Conservation (phyloP, 2,888 invertebrate species). For the Apocheima hispidaria region DNA sequence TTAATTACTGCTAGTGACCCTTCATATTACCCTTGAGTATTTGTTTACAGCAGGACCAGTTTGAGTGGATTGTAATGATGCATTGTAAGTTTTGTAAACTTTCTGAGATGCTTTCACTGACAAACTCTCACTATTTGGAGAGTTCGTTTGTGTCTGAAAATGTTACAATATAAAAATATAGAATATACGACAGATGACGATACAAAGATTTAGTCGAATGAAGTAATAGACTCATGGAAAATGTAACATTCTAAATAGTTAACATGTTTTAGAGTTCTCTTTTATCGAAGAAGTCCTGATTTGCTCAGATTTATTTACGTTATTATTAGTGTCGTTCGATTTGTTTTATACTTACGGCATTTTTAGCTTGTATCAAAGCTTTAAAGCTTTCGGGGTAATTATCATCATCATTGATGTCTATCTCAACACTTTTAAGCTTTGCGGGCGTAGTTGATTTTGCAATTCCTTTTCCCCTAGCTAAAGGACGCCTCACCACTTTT, state of each 20-base stretch:
- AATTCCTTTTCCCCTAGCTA: slow-evolving; percentile 60
- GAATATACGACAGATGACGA: slow-evolving; percentile 16
- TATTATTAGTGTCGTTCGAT: neutral
- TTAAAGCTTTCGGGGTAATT: slow-evolving; percentile 89
- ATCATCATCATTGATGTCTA: slow-evolving; percentile 86
- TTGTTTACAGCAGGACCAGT: slow-evolving; percentile 71
- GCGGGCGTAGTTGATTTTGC: slow-evolving; percentile 53
- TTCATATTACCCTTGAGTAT: slow-evolving; percentile 73
- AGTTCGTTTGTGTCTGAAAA: slow-evolving; percentile 81
- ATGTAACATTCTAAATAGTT: slow-evolving; percentile 18
- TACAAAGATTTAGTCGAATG: slow-evolving; percentile 1
- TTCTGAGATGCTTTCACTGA: slow-evolving; percentile 83
- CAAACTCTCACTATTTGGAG: slow-evolving; percentile 79
- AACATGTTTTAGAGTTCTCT: slow-evolving; percentile 14
- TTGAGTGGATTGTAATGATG: slow-evolving; percentile 72
- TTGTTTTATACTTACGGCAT: slow-evolving; percentile 69
- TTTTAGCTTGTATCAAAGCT: slow-evolving; percentile 87
- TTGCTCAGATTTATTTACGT: slow-evolving; percentile 4
- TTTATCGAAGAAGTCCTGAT: neutral
- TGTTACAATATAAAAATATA: slow-evolving; percentile 36
- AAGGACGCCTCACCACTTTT: slow-evolving; percentile 68
- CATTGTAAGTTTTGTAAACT: slow-evolving; percentile 75
- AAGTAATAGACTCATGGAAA: slow-evolving; percentile 5
- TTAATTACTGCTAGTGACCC: slow-evolving; percentile 38
- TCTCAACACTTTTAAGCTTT: slow-evolving; percentile 63